Conservation (phyloP, 1,140 invertebrate species). For the Hycleus phaleratus region DNA sequence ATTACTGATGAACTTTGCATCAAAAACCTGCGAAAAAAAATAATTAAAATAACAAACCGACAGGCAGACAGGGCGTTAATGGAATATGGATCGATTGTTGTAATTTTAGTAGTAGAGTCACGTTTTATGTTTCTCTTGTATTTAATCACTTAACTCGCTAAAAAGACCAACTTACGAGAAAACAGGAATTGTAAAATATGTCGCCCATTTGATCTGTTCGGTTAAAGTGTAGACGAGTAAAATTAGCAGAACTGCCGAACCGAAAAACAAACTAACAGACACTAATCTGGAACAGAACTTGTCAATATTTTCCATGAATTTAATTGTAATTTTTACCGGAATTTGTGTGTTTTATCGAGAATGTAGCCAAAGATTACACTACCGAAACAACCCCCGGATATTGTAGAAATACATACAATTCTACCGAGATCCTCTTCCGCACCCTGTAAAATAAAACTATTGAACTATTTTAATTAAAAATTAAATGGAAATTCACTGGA, state of each 20-base stretch:
- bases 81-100: no score
- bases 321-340: slow-evolving; percentile 22
- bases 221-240: slow-evolving; percentile 6
- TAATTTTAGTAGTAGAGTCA: neutral
- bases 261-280: slow-evolving; percentile 7
- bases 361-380: slow-evolving; percentile 31
- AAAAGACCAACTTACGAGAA: slow-evolving; percentile 20
- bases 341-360: slow-evolving; percentile 31
- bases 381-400: slow-evolving; percentile 29
- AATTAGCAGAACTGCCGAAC: slow-evolving; percentile 9
- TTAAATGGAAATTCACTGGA: slow-evolving; percentile 21
- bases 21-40: slow-evolving; percentile 29
- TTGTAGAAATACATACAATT: slow-evolving; percentile 22
- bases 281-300: slow-evolving; percentile 12
- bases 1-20: slow-evolving; percentile 22
- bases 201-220: slow-evolving; percentile 8
- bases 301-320: no score
- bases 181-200: slow-evolving; percentile 22
- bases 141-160: no score
- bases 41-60: neutral
- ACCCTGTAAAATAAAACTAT: slow-evolving; percentile 19
- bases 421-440: slow-evolving; percentile 24
- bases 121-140: no score
- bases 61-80: neutral
- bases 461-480: neutral